Evolutionary conservation across 2,113 vertebrate genomes (phyloP).

Genomic region (Alethe diademata): DNA sequence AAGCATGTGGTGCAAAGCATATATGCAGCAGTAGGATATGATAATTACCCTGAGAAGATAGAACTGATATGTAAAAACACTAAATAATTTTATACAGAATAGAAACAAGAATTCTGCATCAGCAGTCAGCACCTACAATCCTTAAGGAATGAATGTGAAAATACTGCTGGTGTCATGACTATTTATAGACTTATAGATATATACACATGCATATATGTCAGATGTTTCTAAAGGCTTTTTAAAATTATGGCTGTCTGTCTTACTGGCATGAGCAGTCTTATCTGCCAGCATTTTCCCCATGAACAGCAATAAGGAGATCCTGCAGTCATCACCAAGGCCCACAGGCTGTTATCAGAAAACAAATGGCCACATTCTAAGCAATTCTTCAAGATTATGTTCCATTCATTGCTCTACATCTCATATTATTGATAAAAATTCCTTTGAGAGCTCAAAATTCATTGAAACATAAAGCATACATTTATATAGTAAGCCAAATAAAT

Average conservation of each 20-base stretch:
- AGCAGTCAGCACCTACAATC: neutral
- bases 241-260: neutral
- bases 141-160: neutral
- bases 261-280: neutral
- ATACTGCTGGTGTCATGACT: neutral
- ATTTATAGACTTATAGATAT: neutral
- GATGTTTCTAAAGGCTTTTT: neutral
- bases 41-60: neutral
- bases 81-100: neutral
- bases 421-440: constrained; percentile 7
- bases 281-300: neutral
- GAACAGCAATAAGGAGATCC: neutral
- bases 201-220: neutral
- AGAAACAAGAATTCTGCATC: neutral
- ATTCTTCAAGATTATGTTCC: constrained; percentile 14
- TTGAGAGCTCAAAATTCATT: neutral
- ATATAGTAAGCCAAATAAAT: neutral
- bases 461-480: constrained; percentile 6
- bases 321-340: neutral
- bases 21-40: neutral
- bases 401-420: neutral
- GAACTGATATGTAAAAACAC: neutral
- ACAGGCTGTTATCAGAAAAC: neutral
- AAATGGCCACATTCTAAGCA: neutral
- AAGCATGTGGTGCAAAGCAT: neutral